phyloP scores from a whole-genome alignment of 1,140 invertebrate genomes.

The Atta texana region DNA sequence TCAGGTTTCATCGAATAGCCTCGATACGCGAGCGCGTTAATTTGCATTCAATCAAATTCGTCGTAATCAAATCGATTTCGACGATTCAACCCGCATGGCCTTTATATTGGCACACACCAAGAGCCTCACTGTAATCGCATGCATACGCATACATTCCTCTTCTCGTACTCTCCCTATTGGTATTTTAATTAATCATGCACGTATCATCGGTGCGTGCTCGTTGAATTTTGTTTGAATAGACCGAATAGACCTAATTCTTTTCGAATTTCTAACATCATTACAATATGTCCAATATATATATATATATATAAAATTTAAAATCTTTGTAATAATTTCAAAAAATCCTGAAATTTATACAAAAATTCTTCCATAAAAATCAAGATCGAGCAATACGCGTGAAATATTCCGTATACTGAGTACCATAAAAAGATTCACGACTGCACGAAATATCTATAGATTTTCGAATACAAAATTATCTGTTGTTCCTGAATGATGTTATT shows the following conservation, averaged over 20 bases:
- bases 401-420: background rate
- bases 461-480: background rate
- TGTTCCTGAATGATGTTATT: background rate
- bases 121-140: constrained; percentile 17
- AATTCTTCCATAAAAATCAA: background rate
- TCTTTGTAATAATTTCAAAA: background rate
- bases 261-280: background rate
- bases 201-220: constrained; percentile 14
- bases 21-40: constrained; percentile 62
- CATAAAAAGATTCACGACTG: background rate
- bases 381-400: background rate
- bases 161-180: background rate
- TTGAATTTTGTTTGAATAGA: constrained; percentile 4
- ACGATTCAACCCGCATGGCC: constrained; percentile 28
- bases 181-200: constrained; percentile 56
- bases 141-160: background rate
- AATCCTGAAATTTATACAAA: background rate
- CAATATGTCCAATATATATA: background rate
- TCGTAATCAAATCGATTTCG: constrained; percentile 71
- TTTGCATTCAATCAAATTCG: constrained; percentile 76
- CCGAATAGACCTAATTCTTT: background rate
- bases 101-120: constrained; percentile 37
- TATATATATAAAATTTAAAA: background rate
- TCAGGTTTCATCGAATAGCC: constrained; percentile 62
- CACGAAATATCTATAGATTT: background rate